Evolutionary conservation across 2,797 vertebrate genomes (phyloP), one percentile per base, ranked within the genome.

Genomic region (Aythya fuligula): DNA sequence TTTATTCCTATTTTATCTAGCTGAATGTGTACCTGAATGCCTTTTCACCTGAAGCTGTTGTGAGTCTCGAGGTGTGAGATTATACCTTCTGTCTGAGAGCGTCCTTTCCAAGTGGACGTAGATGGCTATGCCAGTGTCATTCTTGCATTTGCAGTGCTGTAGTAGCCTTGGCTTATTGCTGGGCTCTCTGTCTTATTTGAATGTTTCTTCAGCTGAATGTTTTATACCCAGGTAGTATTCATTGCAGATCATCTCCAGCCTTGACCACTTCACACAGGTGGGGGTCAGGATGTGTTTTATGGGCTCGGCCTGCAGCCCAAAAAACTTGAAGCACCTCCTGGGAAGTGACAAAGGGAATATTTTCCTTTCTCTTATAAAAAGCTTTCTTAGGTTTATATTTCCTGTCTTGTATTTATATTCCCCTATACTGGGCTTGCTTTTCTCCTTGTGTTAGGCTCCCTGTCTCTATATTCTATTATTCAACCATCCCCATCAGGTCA

Each of bases 21-120:
- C 39, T 69, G 36, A 77, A 65, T n/a, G 11, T 18, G 21, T 57
- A 66, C 21, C 39, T 57, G 36, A 53, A 66, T 21, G 19, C 4
- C 17, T 65, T 61, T 39, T 70, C 22, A 9, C 36, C 51, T 57
- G 53, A 83, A 36, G 38, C n/a, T 17, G 19, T 67, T 38, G 5
- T n/a, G 65, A 67, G 8, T 25, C 41, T 53, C 21, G 27, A 65
- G 28, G 24, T 70, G 38, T 4, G 4, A 57, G n/a, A 89, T 51
- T 53, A 18, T 0, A 4, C n/a, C 60, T 75, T 87, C 19, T 85
- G 11, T 30, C 58, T 47, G 41, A 36, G 19, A 72, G 9, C 49
- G 58, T 43, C 32, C 32, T 8, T 25, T 13, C 9, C 24, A 13
- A 30, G 18, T 17, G 6, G 7, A 9, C 3, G 5, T 0, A 2